Evolutionary conservation across 2,888 invertebrate species (phyloP).

Genomic region (Macrosiphum euphorbiae): DNA sequence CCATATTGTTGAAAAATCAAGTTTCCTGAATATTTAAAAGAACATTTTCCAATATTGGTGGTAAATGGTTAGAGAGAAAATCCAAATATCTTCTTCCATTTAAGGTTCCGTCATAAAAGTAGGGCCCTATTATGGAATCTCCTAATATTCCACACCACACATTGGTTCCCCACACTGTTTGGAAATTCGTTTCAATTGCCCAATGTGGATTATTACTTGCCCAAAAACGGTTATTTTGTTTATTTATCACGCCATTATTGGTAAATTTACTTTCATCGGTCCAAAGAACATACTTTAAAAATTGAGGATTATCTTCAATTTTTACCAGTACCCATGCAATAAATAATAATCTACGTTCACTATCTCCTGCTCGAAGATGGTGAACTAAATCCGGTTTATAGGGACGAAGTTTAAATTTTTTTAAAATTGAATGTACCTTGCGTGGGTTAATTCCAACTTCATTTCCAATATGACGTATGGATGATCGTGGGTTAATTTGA

Average conservation of each 20-base stretch:
- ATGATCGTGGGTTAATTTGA: neutral
- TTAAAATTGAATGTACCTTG: neutral
- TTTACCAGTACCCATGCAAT: neutral
- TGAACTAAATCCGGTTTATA: neutral
- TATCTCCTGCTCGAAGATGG: neutral
- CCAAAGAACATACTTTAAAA: too few species aligned
- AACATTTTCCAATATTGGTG: neutral
- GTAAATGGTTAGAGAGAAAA: neutral
- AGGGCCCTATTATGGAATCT: neutral
- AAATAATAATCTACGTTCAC: constrained; percentile 2
- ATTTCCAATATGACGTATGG: neutral
- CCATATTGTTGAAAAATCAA: too few species aligned
- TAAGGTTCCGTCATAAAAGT: neutral
- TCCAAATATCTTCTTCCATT: neutral
- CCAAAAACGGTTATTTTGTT: too few species aligned
- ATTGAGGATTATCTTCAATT: neutral
- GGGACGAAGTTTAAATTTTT: neutral
- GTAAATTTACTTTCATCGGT: too few species aligned
- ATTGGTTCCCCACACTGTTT: neutral
- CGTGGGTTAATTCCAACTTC: neutral
- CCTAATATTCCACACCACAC: neutral
- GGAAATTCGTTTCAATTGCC: neutral
- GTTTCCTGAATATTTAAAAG: neutral
- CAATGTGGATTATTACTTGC: neutral
- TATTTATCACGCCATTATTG: too few species aligned